Percentiles rank a stretch among this genome's conserved stretches.
Conservation (phyloP, 2,113 vertebrate species). For the Silurus asotus region DNA sequence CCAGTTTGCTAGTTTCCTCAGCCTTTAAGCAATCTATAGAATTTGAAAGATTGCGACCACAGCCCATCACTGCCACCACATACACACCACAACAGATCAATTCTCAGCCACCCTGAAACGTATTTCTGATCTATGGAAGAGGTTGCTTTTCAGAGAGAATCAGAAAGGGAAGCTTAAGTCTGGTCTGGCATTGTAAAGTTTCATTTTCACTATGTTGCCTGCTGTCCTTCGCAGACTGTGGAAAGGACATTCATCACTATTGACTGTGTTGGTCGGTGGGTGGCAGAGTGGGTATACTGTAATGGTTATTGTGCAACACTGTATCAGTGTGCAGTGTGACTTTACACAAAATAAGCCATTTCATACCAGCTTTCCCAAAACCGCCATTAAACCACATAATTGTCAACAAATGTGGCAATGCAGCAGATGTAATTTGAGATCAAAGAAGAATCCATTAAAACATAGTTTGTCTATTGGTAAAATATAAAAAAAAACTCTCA, state of each 20-base stretch:
- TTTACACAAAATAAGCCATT: conserved; percentile 23
- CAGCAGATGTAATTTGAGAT: not conserved
- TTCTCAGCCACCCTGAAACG: conserved; percentile 33
- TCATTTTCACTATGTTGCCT: conserved; percentile 39
- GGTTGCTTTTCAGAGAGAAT: conserved; percentile 15
- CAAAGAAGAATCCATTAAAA: conserved; percentile 1
- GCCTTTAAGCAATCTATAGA: conserved; percentile 47
- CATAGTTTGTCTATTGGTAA: not conserved
- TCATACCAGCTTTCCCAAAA: conserved; percentile 25
- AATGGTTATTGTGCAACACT: conserved; percentile 36
- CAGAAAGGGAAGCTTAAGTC: conserved; percentile 1
- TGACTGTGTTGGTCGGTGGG: conserved; percentile 33
- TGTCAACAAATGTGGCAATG: conserved; percentile 1
- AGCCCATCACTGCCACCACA: conserved; percentile 20
- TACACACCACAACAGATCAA: conserved; percentile 48
- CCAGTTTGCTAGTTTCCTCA: conserved; percentile 31
- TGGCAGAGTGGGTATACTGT: conserved; percentile 20
- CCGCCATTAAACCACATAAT: conserved; percentile 21
- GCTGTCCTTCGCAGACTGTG: conserved; percentile 33
- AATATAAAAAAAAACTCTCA: not conserved
- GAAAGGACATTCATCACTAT: conserved; percentile 29
- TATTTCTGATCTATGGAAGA: conserved; percentile 30
- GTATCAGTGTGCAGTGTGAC: conserved; percentile 25
- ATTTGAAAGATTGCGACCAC: conserved; percentile 50
- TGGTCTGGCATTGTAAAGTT: conserved; percentile 28